A percentile compares a stretch with the other conserved stretches of the same genome.
phyloP scores from a whole-genome alignment of 2,113 vertebrate genomes.

The Prinia subflava region DNA sequence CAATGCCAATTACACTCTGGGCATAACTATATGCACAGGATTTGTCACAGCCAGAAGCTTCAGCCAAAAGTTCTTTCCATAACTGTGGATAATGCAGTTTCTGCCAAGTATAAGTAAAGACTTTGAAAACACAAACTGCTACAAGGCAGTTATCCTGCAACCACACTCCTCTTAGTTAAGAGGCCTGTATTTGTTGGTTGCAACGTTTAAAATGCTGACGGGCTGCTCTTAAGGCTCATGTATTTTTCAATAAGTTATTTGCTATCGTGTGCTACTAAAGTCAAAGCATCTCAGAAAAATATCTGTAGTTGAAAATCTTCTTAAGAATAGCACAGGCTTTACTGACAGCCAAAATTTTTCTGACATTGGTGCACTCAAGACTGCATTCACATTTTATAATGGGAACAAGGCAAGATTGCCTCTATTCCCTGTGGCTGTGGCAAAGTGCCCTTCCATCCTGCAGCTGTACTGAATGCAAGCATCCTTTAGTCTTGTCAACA shows the following conservation, averaged over 20 bases:
- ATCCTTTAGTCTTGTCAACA: background rate
- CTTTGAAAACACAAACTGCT: conserved; percentile 8
- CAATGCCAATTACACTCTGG: background rate
- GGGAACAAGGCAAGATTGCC: background rate
- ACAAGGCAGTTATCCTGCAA: background rate
- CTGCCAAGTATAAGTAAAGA: conserved; percentile 45
- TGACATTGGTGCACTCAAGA: background rate
- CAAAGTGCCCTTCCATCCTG: background rate
- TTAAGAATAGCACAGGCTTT: background rate
- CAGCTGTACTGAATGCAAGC: background rate
- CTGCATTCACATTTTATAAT: background rate
- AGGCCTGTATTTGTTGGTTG: background rate
- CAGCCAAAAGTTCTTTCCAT: conserved; percentile 36
- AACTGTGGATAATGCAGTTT: background rate
- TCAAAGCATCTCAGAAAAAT: background rate
- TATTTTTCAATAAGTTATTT: background rate
- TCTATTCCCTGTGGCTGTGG: background rate
- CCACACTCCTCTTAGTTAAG: background rate
- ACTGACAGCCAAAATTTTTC: background rate
- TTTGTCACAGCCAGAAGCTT: conserved; percentile 23
- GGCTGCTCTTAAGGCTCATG: background rate
- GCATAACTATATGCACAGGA: background rate
- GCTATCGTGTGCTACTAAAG: background rate
- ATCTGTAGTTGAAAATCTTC: background rate
- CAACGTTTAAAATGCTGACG: background rate